Evolutionary conservation across 2,888 invertebrate species (phyloP).

Genomic region (Protodeltote pygarga): DNA sequence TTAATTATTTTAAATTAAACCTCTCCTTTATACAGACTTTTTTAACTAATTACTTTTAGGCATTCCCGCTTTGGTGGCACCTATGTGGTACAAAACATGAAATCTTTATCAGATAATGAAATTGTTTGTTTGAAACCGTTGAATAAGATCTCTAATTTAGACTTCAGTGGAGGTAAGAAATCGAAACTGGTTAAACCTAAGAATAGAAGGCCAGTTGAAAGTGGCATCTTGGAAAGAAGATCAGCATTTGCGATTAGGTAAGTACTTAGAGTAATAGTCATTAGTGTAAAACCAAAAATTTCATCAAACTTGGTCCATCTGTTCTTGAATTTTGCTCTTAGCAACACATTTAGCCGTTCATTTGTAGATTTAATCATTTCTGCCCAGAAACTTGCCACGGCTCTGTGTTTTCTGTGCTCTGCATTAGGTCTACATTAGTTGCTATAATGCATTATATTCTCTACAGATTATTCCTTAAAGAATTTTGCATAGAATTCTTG

Average conservation of each 20-base stretch:
- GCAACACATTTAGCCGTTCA: no score
- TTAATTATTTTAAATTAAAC: no score
- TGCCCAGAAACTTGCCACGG: no score
- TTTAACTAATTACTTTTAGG: conserved; percentile 74
- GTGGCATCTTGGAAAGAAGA: conserved; percentile 89
- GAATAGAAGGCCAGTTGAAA: conserved; percentile 90
- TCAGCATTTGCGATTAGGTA: conserved; percentile 95
- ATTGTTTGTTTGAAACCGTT: conserved; percentile 96
- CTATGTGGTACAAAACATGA: conserved; percentile 96
- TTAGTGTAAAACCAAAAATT: no score
- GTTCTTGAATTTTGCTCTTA: neutral
- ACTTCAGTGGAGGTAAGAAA: conserved; percentile 91
- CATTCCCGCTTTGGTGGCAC: conserved; percentile 98
- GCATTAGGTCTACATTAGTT: neutral
- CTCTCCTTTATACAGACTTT: no score
- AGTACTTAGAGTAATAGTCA: conserved; percentile 5
- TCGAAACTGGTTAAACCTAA: conserved; percentile 88
- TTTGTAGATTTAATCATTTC: no score
- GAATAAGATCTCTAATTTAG: conserved; percentile 91
- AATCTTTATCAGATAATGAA: conserved; percentile 96
- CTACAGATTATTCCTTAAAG: conserved; percentile 93
- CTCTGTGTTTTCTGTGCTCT: no score
- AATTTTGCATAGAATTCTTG: conserved; percentile 97
- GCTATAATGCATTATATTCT: conserved; percentile 79
- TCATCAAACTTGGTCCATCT: no score